These are phyloP conservation scores for Trichopria drosophilae DNA, from an alignment of 2,888 invertebrate genomes.

Conservation along the genomic window DNA sequence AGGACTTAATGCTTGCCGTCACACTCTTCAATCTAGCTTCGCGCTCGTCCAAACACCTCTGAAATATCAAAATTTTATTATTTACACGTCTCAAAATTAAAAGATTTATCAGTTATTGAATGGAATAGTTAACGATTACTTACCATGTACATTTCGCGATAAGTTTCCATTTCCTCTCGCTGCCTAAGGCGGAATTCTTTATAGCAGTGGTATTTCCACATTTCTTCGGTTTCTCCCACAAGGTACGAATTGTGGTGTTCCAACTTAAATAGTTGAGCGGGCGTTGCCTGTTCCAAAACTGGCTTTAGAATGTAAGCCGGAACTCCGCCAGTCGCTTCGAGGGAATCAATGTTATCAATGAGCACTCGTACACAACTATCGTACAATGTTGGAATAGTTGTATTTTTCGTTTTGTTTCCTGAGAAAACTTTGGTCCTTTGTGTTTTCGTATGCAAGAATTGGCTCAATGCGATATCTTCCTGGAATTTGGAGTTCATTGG, in stretches of 20 bases:
- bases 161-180: conserved; percentile 82
- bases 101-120: conserved; percentile 6
- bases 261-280: conserved; percentile 79
- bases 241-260: conserved; percentile 92
- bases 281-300: conserved; percentile 82
- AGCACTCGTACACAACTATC: conserved; percentile 83
- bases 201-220: conserved; percentile 86
- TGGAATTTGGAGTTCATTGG: too few relatives aligned
- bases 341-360: conserved; percentile 88
- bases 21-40: conserved; percentile 79
- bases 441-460: too few relatives aligned
- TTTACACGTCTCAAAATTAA: neutral
- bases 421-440: conserved; percentile 90
- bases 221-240: conserved; percentile 84
- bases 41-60: conserved; percentile 84
- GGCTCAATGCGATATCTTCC: too few relatives aligned
- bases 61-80: conserved; percentile 26
- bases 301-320: conserved; percentile 88
- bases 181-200: conserved; percentile 75
- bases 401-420: conserved; percentile 70
- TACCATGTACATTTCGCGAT: conserved; percentile 89
- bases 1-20: conserved; percentile 79
- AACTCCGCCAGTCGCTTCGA: conserved; percentile 91
- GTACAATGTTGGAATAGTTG: conserved; percentile 75
- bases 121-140: conserved; percentile 37